A percentile compares a stretch with the other conserved stretches of the same genome.
phyloP scores from a whole-genome alignment of 2,888 invertebrate species.

The Andrena flavipes region DNA sequence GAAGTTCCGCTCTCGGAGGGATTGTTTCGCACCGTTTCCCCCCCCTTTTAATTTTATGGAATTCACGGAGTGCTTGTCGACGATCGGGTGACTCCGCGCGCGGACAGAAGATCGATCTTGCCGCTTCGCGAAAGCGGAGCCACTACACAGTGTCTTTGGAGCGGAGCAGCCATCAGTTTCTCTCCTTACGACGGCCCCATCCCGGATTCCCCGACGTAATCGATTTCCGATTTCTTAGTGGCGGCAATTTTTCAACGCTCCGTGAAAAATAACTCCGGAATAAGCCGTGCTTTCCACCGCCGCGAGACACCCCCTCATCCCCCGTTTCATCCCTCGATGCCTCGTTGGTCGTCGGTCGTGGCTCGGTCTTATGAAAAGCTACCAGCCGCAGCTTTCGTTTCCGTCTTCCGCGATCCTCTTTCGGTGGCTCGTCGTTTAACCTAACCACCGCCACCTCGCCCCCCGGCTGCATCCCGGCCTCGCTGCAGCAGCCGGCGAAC shows the following conservation, averaged over 20 bases:
- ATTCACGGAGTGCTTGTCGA: conserved; percentile 46
- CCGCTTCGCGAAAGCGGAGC: conserved; percentile 31
- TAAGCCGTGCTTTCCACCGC: conserved; percentile 70
- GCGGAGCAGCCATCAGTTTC: conserved; percentile 65
- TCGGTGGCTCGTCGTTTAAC: conserved; percentile 17
- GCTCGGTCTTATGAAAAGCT: conserved; percentile 22
- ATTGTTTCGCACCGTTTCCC: background rate
- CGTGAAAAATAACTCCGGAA: conserved; percentile 81
- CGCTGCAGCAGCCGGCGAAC: background rate
- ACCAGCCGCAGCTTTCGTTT: conserved; percentile 12
- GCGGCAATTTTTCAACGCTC: conserved; percentile 80
- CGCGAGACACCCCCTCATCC: conserved; percentile 35
- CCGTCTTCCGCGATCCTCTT: conserved; percentile 16
- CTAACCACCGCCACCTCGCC: background rate
- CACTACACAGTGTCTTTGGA: conserved; percentile 55
- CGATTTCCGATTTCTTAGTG: conserved; percentile 82
- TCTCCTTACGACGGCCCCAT: conserved; percentile 51
- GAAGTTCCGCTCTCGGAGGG: background rate
- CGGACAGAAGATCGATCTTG: conserved; percentile 60
- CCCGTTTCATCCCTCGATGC: conserved; percentile 7
- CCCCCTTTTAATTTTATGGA: conserved; percentile 43
- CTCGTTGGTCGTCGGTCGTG: background rate
- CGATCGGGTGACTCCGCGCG: conserved; percentile 51
- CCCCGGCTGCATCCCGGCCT: conserved; percentile 13
- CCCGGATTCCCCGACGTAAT: conserved; percentile 74